phyloP scores from a whole-genome alignment of 2,888 invertebrate species.

The Andrena minutula region DNA sequence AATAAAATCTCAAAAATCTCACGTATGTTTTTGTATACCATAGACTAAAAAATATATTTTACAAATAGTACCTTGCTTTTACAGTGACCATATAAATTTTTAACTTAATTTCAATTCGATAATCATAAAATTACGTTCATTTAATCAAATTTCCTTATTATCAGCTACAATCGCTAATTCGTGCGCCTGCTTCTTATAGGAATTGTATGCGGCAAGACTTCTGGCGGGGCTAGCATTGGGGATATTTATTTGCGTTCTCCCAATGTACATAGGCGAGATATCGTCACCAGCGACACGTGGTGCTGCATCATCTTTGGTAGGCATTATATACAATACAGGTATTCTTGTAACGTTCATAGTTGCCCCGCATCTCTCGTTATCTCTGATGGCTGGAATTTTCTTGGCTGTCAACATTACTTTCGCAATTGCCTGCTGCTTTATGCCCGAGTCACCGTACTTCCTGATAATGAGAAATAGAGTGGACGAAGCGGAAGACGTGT shows the following conservation, averaged over 20 bases:
- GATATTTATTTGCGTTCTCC: constrained; percentile 62
- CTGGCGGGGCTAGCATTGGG: constrained; percentile 71
- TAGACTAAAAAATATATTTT: too few relatives aligned
- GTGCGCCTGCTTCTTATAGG: constrained; percentile 44
- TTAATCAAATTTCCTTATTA: background rate
- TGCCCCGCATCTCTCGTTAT: constrained; percentile 75
- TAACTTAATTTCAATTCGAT: background rate
- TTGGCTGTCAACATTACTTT: constrained; percentile 80
- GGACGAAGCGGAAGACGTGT: constrained; percentile 83
- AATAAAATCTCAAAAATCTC: too few relatives aligned
- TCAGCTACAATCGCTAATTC: background rate
- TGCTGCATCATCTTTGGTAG: constrained; percentile 87
- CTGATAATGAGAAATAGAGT: constrained; percentile 76
- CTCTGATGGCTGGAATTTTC: constrained; percentile 73
- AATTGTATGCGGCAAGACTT: constrained; percentile 72
- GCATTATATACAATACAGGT: constrained; percentile 85
- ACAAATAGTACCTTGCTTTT: too few relatives aligned
- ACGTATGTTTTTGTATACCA: too few relatives aligned
- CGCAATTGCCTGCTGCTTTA: constrained; percentile 80
- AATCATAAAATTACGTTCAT: background rate
- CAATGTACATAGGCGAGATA: constrained; percentile 76
- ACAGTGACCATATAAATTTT: background rate
- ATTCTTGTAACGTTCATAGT: constrained; percentile 75
- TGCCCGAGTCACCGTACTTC: constrained; percentile 86
- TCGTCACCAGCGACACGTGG: constrained; percentile 84